These are phyloP conservation scores for Penaeus japonicus DNA, from an alignment of 1,140 invertebrate genomes.

Conservation along the genomic window DNA sequence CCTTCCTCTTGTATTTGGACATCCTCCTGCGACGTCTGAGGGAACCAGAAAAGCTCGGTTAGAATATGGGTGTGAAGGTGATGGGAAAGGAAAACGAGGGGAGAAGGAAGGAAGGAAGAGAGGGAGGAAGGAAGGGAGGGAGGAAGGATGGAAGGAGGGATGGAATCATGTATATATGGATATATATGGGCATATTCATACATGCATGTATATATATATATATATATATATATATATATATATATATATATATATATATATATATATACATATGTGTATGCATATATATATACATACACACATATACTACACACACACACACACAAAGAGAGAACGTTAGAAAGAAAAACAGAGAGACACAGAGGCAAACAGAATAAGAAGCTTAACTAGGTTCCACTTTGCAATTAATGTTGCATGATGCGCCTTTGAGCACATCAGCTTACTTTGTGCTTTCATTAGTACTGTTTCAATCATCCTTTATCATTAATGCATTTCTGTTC, in stretches of 20 bases:
- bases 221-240: not conserved
- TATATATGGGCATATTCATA: not conserved
- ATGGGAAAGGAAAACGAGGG: not conserved
- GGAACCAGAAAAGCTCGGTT: not conserved
- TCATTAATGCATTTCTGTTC: too few species aligned
- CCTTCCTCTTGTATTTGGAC: not conserved
- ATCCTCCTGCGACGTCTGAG: conserved; percentile 34
- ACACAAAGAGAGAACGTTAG: too few species aligned
- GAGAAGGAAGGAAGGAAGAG: not conserved
- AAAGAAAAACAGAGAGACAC: too few species aligned
- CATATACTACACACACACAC: too few species aligned
- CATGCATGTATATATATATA: not conserved
- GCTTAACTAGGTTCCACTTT: too few species aligned
- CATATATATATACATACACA: not conserved
- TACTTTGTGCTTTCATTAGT: too few species aligned
- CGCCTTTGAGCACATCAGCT: too few species aligned
- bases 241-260: not conserved
- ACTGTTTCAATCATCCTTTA: too few species aligned
- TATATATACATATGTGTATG: conserved; percentile 16
- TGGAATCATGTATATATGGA: not conserved
- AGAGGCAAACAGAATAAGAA: too few species aligned
- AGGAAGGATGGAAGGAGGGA: not conserved
- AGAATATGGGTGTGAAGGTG: not conserved
- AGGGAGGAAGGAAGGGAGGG: not conserved
- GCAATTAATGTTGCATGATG: too few species aligned